phyloP scores from a whole-genome alignment of 2,888 invertebrate species.

The Troilus luridus region DNA sequence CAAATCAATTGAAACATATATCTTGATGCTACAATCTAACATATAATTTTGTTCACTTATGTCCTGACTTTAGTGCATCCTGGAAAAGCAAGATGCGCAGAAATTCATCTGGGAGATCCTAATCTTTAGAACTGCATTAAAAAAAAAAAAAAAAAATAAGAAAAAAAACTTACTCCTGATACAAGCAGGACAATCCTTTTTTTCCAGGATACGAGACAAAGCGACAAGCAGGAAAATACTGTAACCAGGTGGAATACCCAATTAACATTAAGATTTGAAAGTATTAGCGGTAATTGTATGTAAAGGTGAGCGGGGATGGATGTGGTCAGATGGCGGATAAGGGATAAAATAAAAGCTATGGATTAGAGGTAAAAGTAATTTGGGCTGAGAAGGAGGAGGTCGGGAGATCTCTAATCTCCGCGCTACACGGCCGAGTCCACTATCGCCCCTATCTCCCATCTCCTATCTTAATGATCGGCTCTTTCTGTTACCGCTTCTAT shows the following conservation, averaged over 20 bases:
- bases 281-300: slow-evolving; percentile 42
- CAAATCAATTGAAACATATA: no score
- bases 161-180: background rate
- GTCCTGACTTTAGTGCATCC: no score
- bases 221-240: slow-evolving; percentile 22
- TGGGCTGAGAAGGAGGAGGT: background rate
- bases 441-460: slow-evolving; percentile 32
- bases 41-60: no score
- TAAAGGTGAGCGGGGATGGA: slow-evolving; percentile 33
- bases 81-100: background rate
- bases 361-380: slow-evolving; percentile 46
- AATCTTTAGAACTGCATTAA: background rate
- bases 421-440: background rate
- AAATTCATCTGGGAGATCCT: background rate
- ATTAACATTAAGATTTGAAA: slow-evolving; percentile 46
- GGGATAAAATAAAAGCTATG: slow-evolving; percentile 41
- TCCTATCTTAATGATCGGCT: slow-evolving; percentile 44
- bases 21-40: no score
- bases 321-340: slow-evolving; percentile 44
- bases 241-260: background rate
- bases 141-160: background rate
- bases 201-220: background rate
- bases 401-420: slow-evolving; percentile 16
- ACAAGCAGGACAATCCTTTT: background rate
- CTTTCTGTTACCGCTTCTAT: slow-evolving; percentile 50